These are phyloP conservation scores for Hirtodrosophila alboralis DNA, from an alignment of 2,888 invertebrate genomes.

Conservation along the genomic window DNA sequence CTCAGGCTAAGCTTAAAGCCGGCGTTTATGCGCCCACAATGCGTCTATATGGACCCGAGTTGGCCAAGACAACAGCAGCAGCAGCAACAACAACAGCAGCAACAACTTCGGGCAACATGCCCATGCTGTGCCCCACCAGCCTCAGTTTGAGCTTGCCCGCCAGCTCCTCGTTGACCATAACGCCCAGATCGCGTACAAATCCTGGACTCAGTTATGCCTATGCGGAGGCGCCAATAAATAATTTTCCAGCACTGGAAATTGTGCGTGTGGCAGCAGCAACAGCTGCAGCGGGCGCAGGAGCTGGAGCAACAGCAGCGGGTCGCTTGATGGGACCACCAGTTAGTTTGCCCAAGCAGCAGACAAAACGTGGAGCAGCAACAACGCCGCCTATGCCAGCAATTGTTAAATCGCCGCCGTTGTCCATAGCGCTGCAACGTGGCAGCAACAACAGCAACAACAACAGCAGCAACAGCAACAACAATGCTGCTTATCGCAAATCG, in stretches of 20 bases:
- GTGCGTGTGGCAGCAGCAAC: conserved; percentile 67
- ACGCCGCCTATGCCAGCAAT: conserved; percentile 54
- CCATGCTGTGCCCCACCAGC: conserved; percentile 40
- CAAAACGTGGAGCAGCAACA: conserved; percentile 73
- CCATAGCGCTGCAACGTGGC: conserved; percentile 56
- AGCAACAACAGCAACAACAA: conserved; percentile 31
- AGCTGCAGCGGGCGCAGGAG: neutral
- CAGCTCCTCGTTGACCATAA: conserved; percentile 23
- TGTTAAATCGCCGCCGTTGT: conserved; percentile 71
- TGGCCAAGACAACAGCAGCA: conserved; percentile 29
- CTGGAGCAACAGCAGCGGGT: neutral
- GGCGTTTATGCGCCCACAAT: conserved; percentile 20
- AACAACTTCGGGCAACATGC: conserved; percentile 38
- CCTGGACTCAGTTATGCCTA: conserved; percentile 23
- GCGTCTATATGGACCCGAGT: conserved; percentile 52
- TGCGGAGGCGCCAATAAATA: conserved; percentile 17
- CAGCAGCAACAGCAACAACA: conserved; percentile 35
- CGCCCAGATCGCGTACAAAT: conserved; percentile 37
- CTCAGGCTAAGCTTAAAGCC: conserved; percentile 19
- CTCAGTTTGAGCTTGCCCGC: conserved; percentile 25
- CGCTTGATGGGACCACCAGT: conserved; percentile 86
- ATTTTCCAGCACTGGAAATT: conserved; percentile 80
- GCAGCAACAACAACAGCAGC: conserved; percentile 4
- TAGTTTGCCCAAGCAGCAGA: conserved; percentile 84
- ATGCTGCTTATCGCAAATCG: conserved; percentile 70